Conservation (phyloP, 2,888 invertebrate genomes). For the Chalcosyrphus nemorum region DNA sequence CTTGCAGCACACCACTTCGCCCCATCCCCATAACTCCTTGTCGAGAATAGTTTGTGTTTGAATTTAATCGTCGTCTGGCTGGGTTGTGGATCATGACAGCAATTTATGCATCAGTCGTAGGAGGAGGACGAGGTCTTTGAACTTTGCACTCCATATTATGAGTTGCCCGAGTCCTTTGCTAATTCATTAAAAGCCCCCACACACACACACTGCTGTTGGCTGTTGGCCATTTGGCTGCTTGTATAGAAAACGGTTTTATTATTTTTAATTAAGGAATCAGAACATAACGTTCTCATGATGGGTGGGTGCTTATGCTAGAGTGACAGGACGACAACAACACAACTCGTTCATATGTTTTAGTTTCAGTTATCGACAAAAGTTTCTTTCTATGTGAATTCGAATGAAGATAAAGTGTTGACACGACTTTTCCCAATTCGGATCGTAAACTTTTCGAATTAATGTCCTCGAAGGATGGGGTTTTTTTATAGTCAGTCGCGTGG, state of each 20-base stretch:
- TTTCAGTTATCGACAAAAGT: slow-evolving; percentile 3
- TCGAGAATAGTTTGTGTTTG: slow-evolving; percentile 14
- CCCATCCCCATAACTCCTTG: no score
- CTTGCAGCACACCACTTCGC: no score
- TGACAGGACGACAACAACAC: background rate
- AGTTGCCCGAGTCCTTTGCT: slow-evolving; percentile 32
- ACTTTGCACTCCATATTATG: slow-evolving; percentile 38
- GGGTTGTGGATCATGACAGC: slow-evolving; percentile 38
- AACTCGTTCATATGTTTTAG: background rate
- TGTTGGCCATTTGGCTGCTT: slow-evolving; percentile 55
- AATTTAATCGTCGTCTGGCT: slow-evolving; percentile 50
- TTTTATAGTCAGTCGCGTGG: slow-evolving; percentile 25
- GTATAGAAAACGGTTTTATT: slow-evolving; percentile 29
- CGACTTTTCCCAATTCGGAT: slow-evolving; percentile 13
- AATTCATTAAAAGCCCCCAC: slow-evolving; percentile 63
- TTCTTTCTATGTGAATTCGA: background rate
- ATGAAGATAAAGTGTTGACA: slow-evolving; percentile 22
- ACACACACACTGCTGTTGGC: slow-evolving; percentile 34
- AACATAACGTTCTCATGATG: background rate
- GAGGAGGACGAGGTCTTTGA: slow-evolving; percentile 54
- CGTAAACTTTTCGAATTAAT: slow-evolving; percentile 14
- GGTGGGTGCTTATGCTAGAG: no score
- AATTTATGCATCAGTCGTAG: slow-evolving; percentile 56
- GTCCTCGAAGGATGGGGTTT: background rate
- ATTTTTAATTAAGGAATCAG: slow-evolving; percentile 56